Base-by-base conservation (phyloP, 2,888 invertebrate genomes). In the Athrips mouffetella region DNA sequence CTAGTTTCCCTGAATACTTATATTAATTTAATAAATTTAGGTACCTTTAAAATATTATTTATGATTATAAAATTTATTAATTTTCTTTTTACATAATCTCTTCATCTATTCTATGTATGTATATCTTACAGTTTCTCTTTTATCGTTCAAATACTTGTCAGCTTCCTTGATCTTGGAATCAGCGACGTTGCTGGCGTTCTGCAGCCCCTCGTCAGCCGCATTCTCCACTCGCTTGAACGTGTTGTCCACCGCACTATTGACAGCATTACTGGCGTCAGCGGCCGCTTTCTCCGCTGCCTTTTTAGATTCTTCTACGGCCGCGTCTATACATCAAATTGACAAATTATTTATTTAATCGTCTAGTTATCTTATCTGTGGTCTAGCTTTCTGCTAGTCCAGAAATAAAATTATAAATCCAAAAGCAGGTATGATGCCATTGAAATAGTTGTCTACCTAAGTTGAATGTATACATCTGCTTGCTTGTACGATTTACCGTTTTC, bases 101-200 rank as follows among this genome's bases (percentile, higher is more conserved):
- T 11, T 31, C 4, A 31, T 6, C 6, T 4, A 31, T 8, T 2
- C 13, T 7, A 13, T 7, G 42, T 31, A 13, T 6, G 5, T 33
- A 16, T 21, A 11, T 21, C 70, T 59, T 58, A 89, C 89, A 67
- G 76, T 60, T 20, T 87, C 90, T 27, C 91, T 85, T 70, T 92
- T 91, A 57, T 90, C 89, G 63, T 86, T 91, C 50, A 91, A 76
- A 67, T 86, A 91, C 63, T 91, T 89, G 67, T 91, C 91, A 20
- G 92, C 89, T 52, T 91, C 90, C 65, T 90, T 90, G 62, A 93
- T 72, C 77, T 92, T 92, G 53, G 89, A 70, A 67, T 92, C 92
- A 40, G 91, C 89, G 8, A 89, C 83, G 15, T 88, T 76, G 49
- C 90, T 84, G 15, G 91, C 89, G 64, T 88, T 83, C 80, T 90